Conservation (phyloP, 2,797 vertebrate genomes). For the Rhinella marina region DNA sequence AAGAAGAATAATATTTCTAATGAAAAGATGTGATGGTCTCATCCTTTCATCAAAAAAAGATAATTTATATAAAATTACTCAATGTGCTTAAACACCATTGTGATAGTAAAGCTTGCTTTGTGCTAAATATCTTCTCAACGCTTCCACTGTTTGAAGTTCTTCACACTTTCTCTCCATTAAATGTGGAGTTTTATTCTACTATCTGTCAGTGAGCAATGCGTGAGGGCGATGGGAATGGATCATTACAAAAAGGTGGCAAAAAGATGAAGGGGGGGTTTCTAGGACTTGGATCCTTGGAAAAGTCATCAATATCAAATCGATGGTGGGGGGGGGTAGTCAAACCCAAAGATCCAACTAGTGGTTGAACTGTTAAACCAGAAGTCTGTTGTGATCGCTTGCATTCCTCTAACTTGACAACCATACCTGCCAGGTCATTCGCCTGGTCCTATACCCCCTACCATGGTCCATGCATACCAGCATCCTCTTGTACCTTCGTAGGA, state of each 20-base stretch:
- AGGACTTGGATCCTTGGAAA: too few relatives aligned
- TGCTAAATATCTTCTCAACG: neutral
- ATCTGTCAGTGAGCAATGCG: neutral
- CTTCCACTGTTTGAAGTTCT: neutral
- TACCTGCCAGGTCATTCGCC: too few relatives aligned
- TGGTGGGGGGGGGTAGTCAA: too few relatives aligned
- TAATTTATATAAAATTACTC: neutral
- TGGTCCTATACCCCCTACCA: too few relatives aligned
- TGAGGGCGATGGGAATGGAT: neutral
- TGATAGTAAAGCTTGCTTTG: neutral
- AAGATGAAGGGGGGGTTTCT: neutral
- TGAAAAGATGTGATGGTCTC: neutral
- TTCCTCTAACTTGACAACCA: too few relatives aligned
- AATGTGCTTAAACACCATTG: neutral
- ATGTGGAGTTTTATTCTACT: neutral
- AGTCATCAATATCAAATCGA: too few relatives aligned
- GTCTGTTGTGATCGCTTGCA: too few relatives aligned
- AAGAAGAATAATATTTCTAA: neutral
- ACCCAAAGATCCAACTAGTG: too few relatives aligned
- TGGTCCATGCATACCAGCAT: too few relatives aligned
- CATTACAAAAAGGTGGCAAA: neutral
- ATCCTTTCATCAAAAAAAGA: neutral
- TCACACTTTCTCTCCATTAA: neutral
- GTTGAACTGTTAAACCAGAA: too few relatives aligned
- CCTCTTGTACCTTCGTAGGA: too few relatives aligned